phyloP scores from a whole-genome alignment of 2,888 invertebrate species.

The Brachyptera risi region DNA sequence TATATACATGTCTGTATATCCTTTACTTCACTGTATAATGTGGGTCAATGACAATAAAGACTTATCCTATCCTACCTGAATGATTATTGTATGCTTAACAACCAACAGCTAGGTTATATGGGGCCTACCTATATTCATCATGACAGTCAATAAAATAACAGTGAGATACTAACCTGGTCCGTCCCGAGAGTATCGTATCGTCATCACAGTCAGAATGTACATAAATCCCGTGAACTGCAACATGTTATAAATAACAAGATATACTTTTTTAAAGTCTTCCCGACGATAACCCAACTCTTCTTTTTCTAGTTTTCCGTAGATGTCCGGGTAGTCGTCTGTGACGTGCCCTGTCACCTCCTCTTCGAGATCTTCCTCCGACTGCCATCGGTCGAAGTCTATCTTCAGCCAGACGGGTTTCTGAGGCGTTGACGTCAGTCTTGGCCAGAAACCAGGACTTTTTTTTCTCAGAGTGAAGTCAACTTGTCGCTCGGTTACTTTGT shows the following conservation, averaged over 20 bases:
- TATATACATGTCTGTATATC: no score
- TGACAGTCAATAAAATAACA: background rate
- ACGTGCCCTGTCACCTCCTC: slow-evolving; percentile 63
- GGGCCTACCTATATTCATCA: no score
- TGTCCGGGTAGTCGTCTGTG: slow-evolving; percentile 71
- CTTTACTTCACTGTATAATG: no score
- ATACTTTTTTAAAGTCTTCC: slow-evolving; percentile 79
- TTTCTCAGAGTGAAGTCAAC: slow-evolving; percentile 74
- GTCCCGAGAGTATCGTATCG: slow-evolving; percentile 68
- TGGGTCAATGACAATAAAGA: no score
- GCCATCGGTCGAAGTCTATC: slow-evolving; percentile 91
- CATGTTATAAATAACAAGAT: slow-evolving; percentile 82
- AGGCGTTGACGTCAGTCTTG: slow-evolving; percentile 71
- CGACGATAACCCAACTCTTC: slow-evolving; percentile 41
- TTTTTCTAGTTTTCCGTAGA: slow-evolving; percentile 42
- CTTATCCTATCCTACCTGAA: no score
- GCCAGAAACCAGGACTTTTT: slow-evolving; percentile 70
- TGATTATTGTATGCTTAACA: no score
- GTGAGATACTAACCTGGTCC: slow-evolving; percentile 54
- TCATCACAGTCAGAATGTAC: slow-evolving; percentile 70
- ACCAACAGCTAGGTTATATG: no score
- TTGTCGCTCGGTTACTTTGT: slow-evolving; percentile 67
- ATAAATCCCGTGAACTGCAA: slow-evolving; percentile 83
- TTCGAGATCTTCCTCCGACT: slow-evolving; percentile 67
- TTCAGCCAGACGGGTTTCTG: slow-evolving; percentile 89